A percentile compares a stretch with the other conserved stretches of the same genome.
Evolutionary conservation across 2,113 vertebrate genomes (phyloP).

Genomic region (Tachuris rubrigastra): DNA sequence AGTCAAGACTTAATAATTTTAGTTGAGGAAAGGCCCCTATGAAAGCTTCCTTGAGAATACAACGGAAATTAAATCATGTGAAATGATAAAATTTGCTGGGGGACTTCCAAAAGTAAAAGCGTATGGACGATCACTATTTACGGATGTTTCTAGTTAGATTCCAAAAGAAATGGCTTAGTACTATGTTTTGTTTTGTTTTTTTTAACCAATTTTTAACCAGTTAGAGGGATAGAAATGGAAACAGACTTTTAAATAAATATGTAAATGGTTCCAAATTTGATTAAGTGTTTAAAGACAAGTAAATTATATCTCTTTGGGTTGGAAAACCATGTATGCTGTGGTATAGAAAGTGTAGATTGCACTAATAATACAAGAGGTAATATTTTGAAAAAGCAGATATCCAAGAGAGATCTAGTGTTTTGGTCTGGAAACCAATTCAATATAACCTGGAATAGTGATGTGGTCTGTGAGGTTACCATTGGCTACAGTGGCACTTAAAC

Average conservation of each 20-base stretch:
- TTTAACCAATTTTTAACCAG: neutral
- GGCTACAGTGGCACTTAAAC: neutral
- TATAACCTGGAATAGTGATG: neutral
- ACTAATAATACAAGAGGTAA: neutral
- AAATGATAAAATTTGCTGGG: neutral
- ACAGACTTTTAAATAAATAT: neutral
- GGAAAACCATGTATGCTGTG: neutral
- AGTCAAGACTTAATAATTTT: neutral
- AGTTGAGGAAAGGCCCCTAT: neutral
- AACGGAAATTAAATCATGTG: neutral
- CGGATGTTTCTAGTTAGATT: neutral
- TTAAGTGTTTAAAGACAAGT: neutral
- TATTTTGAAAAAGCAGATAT: neutral
- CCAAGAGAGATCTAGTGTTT: neutral
- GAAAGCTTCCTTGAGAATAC: neutral
- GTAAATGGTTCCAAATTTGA: neutral
- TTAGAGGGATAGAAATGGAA: neutral
- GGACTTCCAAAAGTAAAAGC: neutral
- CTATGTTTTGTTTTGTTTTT: neutral
- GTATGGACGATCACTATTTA: neutral
- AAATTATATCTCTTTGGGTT: neutral
- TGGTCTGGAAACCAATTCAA: neutral
- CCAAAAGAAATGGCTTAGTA: neutral
- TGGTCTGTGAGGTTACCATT: neutral
- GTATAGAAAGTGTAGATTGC: neutral